Conservation (phyloP, 2,888 invertebrate species). For the Nomada flava region DNA sequence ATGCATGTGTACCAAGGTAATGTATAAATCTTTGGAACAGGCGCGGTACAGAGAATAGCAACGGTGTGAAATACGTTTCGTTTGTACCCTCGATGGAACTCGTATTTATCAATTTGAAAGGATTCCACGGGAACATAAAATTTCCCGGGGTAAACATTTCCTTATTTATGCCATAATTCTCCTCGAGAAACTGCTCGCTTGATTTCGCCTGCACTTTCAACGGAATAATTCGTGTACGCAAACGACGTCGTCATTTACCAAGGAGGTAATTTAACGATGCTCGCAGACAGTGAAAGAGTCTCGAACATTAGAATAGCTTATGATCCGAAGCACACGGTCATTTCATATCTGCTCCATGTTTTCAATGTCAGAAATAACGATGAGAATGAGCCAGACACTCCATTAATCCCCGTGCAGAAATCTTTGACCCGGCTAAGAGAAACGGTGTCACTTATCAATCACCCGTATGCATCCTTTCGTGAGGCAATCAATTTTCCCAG, state of each 20-base stretch:
- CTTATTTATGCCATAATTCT: conserved; percentile 14
- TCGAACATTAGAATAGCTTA: background rate
- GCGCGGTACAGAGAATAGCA: background rate
- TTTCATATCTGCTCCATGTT: too few relatives aligned
- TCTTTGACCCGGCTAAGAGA: background rate
- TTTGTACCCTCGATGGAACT: background rate
- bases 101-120: conserved; percentile 13
- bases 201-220: conserved; percentile 18
- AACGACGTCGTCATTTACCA: conserved; percentile 14
- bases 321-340: background rate
- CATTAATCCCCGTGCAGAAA: background rate
- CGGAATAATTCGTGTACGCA: conserved; percentile 43
- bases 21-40: background rate
- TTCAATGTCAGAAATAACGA: background rate
- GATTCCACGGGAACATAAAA: background rate
- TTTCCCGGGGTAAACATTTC: background rate
- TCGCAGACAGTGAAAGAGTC: background rate
- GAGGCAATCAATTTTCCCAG: conserved; percentile 57
- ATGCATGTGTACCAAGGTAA: conserved; percentile 94
- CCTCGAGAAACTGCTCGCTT: background rate
- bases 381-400: too few relatives aligned
- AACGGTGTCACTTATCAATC: conserved; percentile 52
- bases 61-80: background rate
- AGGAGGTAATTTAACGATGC: conserved; percentile 4
- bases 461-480: conserved; percentile 52